Evolutionary conservation across 2,113 vertebrate species (phyloP), one percentile per base, ranked within the genome.

Genomic region (Tetraodon nigroviridis): DNA sequence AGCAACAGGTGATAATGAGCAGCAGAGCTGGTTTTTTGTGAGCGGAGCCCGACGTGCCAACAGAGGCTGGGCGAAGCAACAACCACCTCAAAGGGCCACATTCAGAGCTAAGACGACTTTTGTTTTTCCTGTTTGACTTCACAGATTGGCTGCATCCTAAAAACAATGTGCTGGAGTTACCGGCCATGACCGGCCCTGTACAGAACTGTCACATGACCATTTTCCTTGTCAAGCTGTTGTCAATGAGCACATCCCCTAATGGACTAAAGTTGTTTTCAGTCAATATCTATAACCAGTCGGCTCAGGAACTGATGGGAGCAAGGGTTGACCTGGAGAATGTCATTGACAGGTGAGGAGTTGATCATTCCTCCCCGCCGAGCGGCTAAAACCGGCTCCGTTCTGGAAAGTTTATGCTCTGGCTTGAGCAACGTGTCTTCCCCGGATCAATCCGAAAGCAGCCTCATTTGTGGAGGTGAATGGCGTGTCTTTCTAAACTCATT

Each of bases 231-330:
- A 71, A 66, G 58, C 55, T 72, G 41, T 57, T 60, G 76, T 77
- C 80, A 78, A 50, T 71, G 71, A 83, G 78, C 81, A 80, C 88
- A 86, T 86, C 86, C 83, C 84, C 85, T 88, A 90, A 88, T 89
- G 85, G 87, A 84, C 84, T 87, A 79, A 86, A 84, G 86, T 83
- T 69, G 81, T 80, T 86, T 84, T 84, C 60, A 75, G 85, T 89
- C 87, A 88, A 89, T 88, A 87, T 50, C 78, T 47, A 75, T 82
- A 86, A 80, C 80, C 75, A 63, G 45, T 48, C 69, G 51, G 61
- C 55, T 74, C 53, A 71, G 57, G 64, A 84, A 82, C 70, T 79
- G 78, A 87, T 81, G 82, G 62, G 81, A 81, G 64, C 65, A 47
- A 76, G 65, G 67, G 67, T 78, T 75, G 71, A 78, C 63, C 74